phyloP scores from a whole-genome alignment of 2,113 vertebrate species.

The Polyodon spathula region DNA sequence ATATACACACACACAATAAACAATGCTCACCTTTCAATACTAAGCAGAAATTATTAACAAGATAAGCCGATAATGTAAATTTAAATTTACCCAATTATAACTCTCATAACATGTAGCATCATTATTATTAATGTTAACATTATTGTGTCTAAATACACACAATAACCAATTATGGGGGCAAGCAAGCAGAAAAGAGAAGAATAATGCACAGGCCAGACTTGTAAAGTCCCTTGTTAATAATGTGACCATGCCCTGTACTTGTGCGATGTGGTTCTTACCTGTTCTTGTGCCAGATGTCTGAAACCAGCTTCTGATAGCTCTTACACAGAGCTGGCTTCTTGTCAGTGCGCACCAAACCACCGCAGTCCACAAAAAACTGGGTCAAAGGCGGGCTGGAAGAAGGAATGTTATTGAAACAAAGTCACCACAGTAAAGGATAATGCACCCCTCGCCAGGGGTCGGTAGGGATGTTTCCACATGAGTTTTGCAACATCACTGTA shows the following conservation, averaged over 20 bases:
- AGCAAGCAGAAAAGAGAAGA: too few relatives aligned
- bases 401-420: slow-evolving; percentile 4
- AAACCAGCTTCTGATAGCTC: slow-evolving; percentile 96
- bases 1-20: slow-evolving; percentile 6
- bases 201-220: too few relatives aligned
- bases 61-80: too few relatives aligned
- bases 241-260: background rate
- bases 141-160: too few relatives aligned
- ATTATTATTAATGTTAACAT: too few relatives aligned
- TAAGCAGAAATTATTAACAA: background rate
- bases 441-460: too few relatives aligned
- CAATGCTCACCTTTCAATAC: background rate
- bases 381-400: slow-evolving; percentile 80
- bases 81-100: too few relatives aligned
- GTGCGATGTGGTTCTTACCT: slow-evolving; percentile 50
- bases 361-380: slow-evolving; percentile 90
- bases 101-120: too few relatives aligned
- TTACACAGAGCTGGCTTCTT: slow-evolving; percentile 96
- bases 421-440: background rate
- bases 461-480: too few relatives aligned
- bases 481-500: too few relatives aligned
- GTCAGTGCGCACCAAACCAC: slow-evolving; percentile 82
- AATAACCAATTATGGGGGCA: too few relatives aligned
- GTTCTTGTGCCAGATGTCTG: slow-evolving; percentile 95
- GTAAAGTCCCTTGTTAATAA: too few relatives aligned